Percentiles rank a stretch among this genome's conserved stretches.
phyloP scores from a whole-genome alignment of 2,888 invertebrate species.

The Drosophila phalerata region DNA sequence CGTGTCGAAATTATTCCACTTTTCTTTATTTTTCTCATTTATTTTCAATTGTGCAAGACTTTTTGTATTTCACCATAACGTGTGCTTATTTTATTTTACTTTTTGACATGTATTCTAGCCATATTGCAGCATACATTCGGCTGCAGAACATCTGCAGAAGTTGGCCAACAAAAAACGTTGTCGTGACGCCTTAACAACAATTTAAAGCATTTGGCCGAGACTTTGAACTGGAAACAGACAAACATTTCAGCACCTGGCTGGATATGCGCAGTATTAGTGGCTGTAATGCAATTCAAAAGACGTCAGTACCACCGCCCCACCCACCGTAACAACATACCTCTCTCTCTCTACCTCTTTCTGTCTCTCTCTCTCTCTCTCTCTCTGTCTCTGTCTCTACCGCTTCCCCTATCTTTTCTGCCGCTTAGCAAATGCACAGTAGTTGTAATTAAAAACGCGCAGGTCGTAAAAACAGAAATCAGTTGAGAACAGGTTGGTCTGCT shows the following conservation, averaged over 20 bases:
- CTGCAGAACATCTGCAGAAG: slow-evolving; percentile 1
- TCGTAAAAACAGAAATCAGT: slow-evolving; percentile 70
- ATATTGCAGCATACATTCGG: not conserved
- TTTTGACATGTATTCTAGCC: not conserved
- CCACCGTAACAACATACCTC: slow-evolving; percentile 12
- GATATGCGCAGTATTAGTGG: slow-evolving; percentile 17
- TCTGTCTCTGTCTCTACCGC: not conserved
- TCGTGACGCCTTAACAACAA: slow-evolving; percentile 24
- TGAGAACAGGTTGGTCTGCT: slow-evolving; percentile 59
- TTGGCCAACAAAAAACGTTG: slow-evolving; percentile 4
- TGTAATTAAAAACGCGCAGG: slow-evolving; percentile 76
- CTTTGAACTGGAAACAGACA: slow-evolving; percentile 64
- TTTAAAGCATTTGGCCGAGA: slow-evolving; percentile 57
- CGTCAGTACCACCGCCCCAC: slow-evolving; percentile 31
- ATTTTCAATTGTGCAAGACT: not conserved
- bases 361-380: not conserved
- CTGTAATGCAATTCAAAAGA: slow-evolving; percentile 37
- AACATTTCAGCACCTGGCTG: slow-evolving; percentile 60
- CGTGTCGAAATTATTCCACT: no score
- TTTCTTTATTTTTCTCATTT: not conserved
- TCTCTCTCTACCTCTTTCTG: not conserved
- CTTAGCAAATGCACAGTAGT: slow-evolving; percentile 51
- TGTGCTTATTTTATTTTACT: not conserved
- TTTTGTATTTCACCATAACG: not conserved
- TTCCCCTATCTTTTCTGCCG: not conserved